phyloP scores from a whole-genome alignment of 2,113 vertebrate species.

The Colossoma macropomum region DNA sequence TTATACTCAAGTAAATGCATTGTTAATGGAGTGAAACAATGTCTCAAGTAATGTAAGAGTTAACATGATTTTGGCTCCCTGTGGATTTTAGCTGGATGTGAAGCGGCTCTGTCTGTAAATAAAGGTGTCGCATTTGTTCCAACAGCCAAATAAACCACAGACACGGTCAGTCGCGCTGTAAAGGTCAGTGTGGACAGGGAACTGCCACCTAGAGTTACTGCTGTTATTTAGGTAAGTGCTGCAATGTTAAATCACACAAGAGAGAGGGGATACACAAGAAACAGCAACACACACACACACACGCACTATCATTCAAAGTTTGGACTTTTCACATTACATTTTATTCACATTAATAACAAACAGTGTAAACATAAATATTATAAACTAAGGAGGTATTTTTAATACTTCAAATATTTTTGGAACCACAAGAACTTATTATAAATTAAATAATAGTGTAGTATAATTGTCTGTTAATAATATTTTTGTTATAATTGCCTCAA shows the following conservation, averaged over 20 bases:
- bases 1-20: no score
- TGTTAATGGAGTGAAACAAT: no score
- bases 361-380: no score
- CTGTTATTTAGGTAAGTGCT: constrained; percentile 34
- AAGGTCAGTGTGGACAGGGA: constrained; percentile 27
- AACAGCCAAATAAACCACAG: not conserved
- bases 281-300: not conserved
- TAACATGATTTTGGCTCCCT: not conserved
- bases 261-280: not conserved
- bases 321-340: no score
- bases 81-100: not conserved
- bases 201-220: constrained; percentile 26
- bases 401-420: no score
- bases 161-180: constrained; percentile 25
- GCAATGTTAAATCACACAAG: constrained; percentile 35
- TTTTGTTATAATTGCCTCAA: no score
- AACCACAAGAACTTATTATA: no score
- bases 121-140: constrained; percentile 30
- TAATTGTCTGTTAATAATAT: no score
- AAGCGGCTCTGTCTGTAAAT: constrained; percentile 37
- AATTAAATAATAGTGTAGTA: no score
- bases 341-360: no score
- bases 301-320: not conserved
- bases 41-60: no score
- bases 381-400: no score